A percentile compares a stretch with the other conserved stretches of the same genome.
Evolutionary conservation across 2,113 vertebrate genomes (phyloP).

Genomic region (Cebidichthys violaceus): DNA sequence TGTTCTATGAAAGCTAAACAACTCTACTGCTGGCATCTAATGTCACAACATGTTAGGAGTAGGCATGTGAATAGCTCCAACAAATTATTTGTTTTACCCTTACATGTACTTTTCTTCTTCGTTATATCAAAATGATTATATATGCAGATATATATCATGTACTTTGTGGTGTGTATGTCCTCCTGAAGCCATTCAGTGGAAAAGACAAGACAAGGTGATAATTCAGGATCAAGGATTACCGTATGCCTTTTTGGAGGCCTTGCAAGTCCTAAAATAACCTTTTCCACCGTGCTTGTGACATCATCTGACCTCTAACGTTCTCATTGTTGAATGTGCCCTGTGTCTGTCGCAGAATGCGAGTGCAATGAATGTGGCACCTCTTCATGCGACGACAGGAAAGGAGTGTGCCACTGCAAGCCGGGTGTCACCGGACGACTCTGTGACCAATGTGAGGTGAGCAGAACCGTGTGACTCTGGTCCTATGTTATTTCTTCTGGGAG

Average conservation of each 20-base stretch:
- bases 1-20: not conserved
- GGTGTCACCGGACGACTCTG: slow-evolving; percentile 85
- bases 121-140: not conserved
- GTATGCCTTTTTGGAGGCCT: slow-evolving; percentile 17
- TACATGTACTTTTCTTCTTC: not conserved
- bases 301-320: slow-evolving; percentile 32
- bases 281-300: slow-evolving; percentile 12
- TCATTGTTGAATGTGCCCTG: slow-evolving; percentile 27
- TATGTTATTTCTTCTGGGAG: not conserved
- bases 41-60: not conserved
- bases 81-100: not conserved
- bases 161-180: not conserved
- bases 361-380: slow-evolving; percentile 86
- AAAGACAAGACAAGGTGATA: slow-evolving; percentile 15
- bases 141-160: not conserved
- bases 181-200: not conserved
- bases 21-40: not conserved
- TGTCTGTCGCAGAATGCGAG: slow-evolving; percentile 79
- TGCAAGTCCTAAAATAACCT: slow-evolving; percentile 52
- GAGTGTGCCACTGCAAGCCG: slow-evolving; percentile 87
- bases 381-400: slow-evolving; percentile 85
- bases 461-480: not conserved
- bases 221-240: slow-evolving; percentile 15
- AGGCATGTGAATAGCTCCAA: not conserved
- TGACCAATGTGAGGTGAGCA: slow-evolving; percentile 86